These are phyloP conservation scores for Odocoileus virginianus DNA, from an alignment of 2,113 vertebrate species.

Conservation along the genomic window DNA sequence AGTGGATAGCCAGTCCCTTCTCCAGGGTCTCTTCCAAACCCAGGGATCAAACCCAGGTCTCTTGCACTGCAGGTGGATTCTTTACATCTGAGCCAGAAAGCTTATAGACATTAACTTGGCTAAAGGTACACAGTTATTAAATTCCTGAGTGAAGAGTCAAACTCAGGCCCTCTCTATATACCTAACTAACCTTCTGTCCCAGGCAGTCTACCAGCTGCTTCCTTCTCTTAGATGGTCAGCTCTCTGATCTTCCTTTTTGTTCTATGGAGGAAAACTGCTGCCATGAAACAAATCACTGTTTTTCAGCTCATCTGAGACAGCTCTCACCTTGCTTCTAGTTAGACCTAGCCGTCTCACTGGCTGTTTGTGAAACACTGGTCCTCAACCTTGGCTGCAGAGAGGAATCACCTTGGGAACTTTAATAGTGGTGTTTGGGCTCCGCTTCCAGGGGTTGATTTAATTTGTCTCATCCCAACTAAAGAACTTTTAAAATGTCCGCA, in stretches of 20 bases:
- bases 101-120: neutral
- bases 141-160: neutral
- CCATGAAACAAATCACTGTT: neutral
- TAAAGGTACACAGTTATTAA: neutral
- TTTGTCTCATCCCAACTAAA: neutral
- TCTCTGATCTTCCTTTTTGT: neutral
- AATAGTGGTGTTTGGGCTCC: neutral
- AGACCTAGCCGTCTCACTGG: too few relatives aligned
- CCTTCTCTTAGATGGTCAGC: neutral
- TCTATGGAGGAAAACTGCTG: neutral
- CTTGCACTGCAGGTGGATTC: neutral
- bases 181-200: neutral
- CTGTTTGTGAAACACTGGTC: neutral
- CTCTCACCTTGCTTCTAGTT: neutral
- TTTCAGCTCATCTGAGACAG: neutral
- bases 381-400: neutral
- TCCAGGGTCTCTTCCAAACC: neutral
- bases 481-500: neutral
- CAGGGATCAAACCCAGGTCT: rapidly evolving
- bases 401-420: neutral
- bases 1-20: neutral
- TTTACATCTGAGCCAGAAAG: neutral
- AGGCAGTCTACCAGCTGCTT: neutral
- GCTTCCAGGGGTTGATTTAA: neutral
- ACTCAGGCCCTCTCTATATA: neutral